A percentile compares a stretch with the other conserved stretches of the same genome.
phyloP scores from a whole-genome alignment of 2,888 invertebrate species.

The Axea sp. region DNA sequence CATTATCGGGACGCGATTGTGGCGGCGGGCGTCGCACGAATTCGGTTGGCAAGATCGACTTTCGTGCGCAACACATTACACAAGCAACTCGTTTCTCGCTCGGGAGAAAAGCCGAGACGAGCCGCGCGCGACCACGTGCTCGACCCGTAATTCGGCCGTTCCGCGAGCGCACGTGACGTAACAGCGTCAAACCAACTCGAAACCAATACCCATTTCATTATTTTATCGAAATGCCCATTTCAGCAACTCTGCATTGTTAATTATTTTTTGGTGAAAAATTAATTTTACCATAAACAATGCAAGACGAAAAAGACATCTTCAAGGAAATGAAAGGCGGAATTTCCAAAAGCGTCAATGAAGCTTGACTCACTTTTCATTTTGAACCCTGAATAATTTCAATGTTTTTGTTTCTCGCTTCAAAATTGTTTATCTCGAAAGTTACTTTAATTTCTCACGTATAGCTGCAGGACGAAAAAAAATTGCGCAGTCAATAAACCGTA shows the following conservation, averaged over 20 bases:
- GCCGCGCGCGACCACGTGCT: slow-evolving; percentile 44
- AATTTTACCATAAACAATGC: too few species aligned
- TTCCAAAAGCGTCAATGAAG: too few species aligned
- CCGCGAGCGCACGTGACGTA: slow-evolving; percentile 18
- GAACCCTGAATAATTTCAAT: too few species aligned
- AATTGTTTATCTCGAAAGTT: slow-evolving; percentile 12
- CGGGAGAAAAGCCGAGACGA: slow-evolving; percentile 54
- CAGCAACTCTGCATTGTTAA: too few species aligned
- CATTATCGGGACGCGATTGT: slow-evolving; percentile 61
- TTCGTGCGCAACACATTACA: slow-evolving; percentile 69
- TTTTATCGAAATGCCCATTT: too few species aligned
- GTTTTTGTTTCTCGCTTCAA: too few species aligned
- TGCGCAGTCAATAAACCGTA: slow-evolving; percentile 23
- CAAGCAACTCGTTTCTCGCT: slow-evolving; percentile 73
- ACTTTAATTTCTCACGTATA: slow-evolving; percentile 9
- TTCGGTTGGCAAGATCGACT: slow-evolving; percentile 64
- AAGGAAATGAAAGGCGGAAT: too few species aligned
- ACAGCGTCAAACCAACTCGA: too few species aligned
- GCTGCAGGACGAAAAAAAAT: slow-evolving; percentile 21
- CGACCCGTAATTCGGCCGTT: slow-evolving; percentile 29
- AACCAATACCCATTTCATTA: too few species aligned
- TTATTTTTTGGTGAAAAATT: too few species aligned
- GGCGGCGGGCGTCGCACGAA: slow-evolving; percentile 44
- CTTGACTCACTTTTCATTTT: too few species aligned
- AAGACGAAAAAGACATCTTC: too few species aligned